A percentile compares a stretch with the other conserved stretches of the same genome.
These are phyloP conservation scores for Sialis lutaria DNA, from an alignment of 2,888 invertebrate genomes.

Conservation along the genomic window DNA sequence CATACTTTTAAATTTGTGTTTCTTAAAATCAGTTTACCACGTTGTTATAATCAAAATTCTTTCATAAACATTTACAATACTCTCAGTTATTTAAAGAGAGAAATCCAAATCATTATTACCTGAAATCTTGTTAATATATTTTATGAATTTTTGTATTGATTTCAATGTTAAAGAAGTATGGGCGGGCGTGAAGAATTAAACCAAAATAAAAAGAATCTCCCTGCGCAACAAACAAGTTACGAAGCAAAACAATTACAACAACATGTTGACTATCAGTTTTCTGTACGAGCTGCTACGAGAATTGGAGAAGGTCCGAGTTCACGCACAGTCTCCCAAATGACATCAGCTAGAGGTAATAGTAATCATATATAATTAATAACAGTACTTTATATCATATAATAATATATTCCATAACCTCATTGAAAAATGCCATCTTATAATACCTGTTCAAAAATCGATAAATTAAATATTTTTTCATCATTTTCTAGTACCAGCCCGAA, in stretches of 20 bases:
- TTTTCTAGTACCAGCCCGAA: slow-evolving; percentile 39
- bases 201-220: slow-evolving; percentile 45
- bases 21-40: too few species aligned
- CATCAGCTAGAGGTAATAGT: slow-evolving; percentile 34
- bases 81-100: not conserved
- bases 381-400: not conserved
- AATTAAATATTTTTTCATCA: not conserved
- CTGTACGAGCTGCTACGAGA: slow-evolving; percentile 60
- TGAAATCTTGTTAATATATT: too few species aligned
- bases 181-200: slow-evolving; percentile 51
- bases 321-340: slow-evolving; percentile 45
- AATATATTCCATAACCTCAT: too few species aligned
- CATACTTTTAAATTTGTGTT: too few species aligned
- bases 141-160: too few species aligned
- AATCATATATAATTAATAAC: not conserved
- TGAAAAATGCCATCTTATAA: not conserved
- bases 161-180: slow-evolving; percentile 28
- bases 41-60: too few species aligned
- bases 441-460: not conserved
- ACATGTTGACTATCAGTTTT: slow-evolving; percentile 58
- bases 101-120: not conserved
- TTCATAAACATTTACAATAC: too few species aligned
- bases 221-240: slow-evolving; percentile 42
- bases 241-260: slow-evolving; percentile 50
- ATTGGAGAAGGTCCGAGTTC: slow-evolving; percentile 64